phyloP scores from a whole-genome alignment of 2,113 vertebrate genomes.

The Seriola rivoliana region DNA sequence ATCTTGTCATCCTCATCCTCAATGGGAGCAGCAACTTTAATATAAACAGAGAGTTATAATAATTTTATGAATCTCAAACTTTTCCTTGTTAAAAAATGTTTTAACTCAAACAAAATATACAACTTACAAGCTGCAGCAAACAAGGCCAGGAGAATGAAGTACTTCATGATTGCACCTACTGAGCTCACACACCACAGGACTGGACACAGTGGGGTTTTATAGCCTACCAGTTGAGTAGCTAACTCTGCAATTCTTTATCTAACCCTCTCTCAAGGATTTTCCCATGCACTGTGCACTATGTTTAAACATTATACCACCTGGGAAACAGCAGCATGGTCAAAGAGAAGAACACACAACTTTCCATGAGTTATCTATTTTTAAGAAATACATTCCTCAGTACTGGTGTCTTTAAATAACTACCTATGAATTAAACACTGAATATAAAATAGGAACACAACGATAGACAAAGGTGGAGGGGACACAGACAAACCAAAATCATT shows the following conservation, averaged over 20 bases:
- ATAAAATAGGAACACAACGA: not conserved
- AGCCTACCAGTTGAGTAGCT: not conserved
- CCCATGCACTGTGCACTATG: conserved; percentile 16
- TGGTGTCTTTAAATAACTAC: too few species aligned
- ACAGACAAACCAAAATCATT: not conserved
- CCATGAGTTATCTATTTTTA: not conserved
- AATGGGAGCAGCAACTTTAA: conserved; percentile 53
- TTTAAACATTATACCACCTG: conserved; percentile 68
- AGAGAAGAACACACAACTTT: not conserved
- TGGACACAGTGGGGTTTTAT: conserved; percentile 32
- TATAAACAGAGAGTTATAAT: not conserved
- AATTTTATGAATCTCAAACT: not conserved
- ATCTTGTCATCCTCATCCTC: conserved; percentile 88
- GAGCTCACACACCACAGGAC: not conserved
- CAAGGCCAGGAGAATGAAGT: conserved; percentile 80
- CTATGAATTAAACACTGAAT: not conserved
- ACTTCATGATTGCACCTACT: conserved; percentile 69
- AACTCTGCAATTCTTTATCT: conserved; percentile 40
- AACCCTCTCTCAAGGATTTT: conserved; percentile 46
- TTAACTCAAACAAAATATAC: not conserved
- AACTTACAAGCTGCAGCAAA: conserved; percentile 80
- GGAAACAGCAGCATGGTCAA: conserved; percentile 71
- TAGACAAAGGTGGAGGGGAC: too few species aligned
- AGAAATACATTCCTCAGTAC: not conserved
- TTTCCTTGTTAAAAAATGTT: too few species aligned